Percentiles rank a stretch among this genome's conserved stretches.
Conservation (phyloP, 2,113 vertebrate genomes). For the Mesoclemmys tuberculata region DNA sequence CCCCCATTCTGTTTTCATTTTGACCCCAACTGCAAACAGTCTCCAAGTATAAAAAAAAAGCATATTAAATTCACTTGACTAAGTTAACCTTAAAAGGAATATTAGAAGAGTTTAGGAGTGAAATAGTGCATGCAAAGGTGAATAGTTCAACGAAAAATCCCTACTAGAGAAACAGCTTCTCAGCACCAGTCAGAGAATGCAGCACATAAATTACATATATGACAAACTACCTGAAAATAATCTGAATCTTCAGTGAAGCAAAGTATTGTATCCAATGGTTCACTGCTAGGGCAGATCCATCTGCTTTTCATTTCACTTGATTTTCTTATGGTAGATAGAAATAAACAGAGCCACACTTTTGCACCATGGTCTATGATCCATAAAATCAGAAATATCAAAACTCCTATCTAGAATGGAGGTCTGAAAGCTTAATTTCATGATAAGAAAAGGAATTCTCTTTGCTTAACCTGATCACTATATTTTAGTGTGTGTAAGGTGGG, state of each 20-base stretch:
- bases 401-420: conserved; percentile 27
- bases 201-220: conserved; percentile 68
- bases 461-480: background rate
- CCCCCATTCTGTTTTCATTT: background rate
- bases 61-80: conserved; percentile 45
- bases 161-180: conserved; percentile 62
- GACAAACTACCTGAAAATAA: conserved; percentile 68
- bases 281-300: conserved; percentile 55
- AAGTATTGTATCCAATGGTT: conserved; percentile 52
- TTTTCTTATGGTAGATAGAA: no score
- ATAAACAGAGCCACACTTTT: conserved; percentile 17
- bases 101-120: conserved; percentile 51
- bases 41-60: background rate
- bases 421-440: conserved; percentile 27
- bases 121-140: conserved; percentile 51
- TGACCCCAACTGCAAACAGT: background rate
- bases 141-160: conserved; percentile 60
- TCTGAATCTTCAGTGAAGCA: conserved; percentile 64
- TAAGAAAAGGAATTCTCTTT: conserved; percentile 38
- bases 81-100: conserved; percentile 59
- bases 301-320: conserved; percentile 53
- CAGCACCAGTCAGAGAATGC: conserved; percentile 40
- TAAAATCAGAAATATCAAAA: conserved; percentile 65
- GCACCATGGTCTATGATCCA: conserved; percentile 30
- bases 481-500: background rate